Evolutionary conservation across 2,888 invertebrate species (phyloP).

Genomic region (Silvanus unidentatus): DNA sequence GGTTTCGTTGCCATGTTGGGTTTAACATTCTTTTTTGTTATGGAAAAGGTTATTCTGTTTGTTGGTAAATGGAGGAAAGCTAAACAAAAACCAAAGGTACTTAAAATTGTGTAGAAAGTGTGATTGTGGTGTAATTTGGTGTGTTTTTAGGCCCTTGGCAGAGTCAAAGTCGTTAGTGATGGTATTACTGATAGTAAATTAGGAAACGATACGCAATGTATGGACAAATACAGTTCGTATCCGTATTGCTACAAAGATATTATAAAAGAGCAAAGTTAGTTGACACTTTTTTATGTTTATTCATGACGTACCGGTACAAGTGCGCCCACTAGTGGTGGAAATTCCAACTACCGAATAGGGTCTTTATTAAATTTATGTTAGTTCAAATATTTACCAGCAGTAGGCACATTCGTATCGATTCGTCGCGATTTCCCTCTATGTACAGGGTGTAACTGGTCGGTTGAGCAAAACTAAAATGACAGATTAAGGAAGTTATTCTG

Average conservation of each 20-base stretch:
- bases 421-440: too few relatives aligned
- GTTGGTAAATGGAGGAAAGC: constrained; percentile 76
- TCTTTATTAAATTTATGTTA: too few relatives aligned
- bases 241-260: constrained; percentile 85
- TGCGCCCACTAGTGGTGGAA: too few relatives aligned
- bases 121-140: background rate
- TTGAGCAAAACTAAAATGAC: too few relatives aligned
- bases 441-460: too few relatives aligned
- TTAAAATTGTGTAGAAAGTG: constrained; percentile 31
- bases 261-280: constrained; percentile 42
- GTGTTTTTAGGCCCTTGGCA: constrained; percentile 18
- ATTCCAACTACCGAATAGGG: too few relatives aligned
- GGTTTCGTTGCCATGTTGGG: constrained; percentile 78
- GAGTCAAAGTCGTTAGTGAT: constrained; percentile 60
- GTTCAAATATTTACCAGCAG: too few relatives aligned
- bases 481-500: too few relatives aligned
- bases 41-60: constrained; percentile 74
- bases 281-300: background rate
- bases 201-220: constrained; percentile 55
- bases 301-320: background rate
- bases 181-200: constrained; percentile 25
- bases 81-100: constrained; percentile 58
- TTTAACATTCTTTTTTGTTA: constrained; percentile 83
- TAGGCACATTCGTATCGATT: too few relatives aligned
- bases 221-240: constrained; percentile 84